Evolutionary conservation across 92 coral and sea anemone species (phyloP).

Genomic region (Diadumene lineata): DNA sequence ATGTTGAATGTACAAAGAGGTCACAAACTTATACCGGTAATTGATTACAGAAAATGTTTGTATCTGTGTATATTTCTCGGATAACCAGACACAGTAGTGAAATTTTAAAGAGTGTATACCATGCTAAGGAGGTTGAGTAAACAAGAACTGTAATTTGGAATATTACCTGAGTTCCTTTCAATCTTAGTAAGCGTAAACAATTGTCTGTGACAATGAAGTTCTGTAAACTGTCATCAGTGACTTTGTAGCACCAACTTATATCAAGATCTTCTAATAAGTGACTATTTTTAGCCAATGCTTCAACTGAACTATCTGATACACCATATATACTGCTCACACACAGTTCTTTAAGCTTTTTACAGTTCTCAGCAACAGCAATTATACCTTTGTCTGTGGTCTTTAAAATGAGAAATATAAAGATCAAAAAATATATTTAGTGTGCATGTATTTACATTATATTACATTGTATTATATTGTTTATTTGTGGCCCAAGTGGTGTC

Average conservation of each 20-base stretch:
- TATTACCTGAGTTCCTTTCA: slow-evolving; percentile 49
- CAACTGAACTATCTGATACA: slow-evolving; percentile 65
- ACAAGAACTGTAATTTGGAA: background rate
- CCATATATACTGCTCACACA: slow-evolving; percentile 87
- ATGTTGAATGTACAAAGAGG: too few relatives aligned
- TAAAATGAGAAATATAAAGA: background rate
- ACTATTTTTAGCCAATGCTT: slow-evolving; percentile 43
- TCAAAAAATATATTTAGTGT: background rate
- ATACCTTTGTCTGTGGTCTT: slow-evolving; percentile 81
- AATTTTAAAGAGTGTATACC: too few relatives aligned
- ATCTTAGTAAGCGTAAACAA: slow-evolving; percentile 52
- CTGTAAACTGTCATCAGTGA: slow-evolving; percentile 65
- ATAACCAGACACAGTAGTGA: too few relatives aligned
- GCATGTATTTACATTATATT: background rate
- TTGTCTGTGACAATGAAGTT: slow-evolving; percentile 32
- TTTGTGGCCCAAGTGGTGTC: too few relatives aligned
- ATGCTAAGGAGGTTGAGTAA: background rate
- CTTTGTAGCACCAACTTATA: slow-evolving; percentile 72
- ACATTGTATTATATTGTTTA: background rate
- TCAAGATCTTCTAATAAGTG: slow-evolving; percentile 59
- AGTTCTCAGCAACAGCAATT: slow-evolving; percentile 44
- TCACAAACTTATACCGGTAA: too few relatives aligned
- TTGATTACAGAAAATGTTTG: too few relatives aligned
- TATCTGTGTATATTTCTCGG: too few relatives aligned
- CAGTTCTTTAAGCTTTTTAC: slow-evolving; percentile 60